These are phyloP conservation scores for Drosophila helvetica DNA, from an alignment of 2,888 invertebrate genomes.

Conservation along the genomic window DNA sequence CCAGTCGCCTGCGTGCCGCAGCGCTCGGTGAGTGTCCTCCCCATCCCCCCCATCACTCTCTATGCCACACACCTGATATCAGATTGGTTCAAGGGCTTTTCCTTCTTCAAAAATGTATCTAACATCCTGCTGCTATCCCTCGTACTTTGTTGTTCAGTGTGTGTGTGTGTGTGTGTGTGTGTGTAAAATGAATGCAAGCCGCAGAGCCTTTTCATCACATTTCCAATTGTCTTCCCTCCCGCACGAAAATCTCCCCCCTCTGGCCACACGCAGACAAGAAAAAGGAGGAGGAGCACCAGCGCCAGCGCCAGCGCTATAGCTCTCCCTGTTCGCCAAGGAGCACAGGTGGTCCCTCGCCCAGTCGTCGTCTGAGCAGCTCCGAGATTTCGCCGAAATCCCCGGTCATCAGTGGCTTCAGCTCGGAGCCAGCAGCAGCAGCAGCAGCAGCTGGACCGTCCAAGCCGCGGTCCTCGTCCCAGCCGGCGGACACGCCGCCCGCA, in stretches of 20 bases:
- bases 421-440: slow-evolving; percentile 53
- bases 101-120: background rate
- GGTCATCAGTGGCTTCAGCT: slow-evolving; percentile 50
- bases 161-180: background rate
- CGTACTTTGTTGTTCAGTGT: background rate
- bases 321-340: slow-evolving; percentile 71
- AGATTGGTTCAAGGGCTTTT: background rate
- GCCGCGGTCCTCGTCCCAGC: slow-evolving; percentile 53
- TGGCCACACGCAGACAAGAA: slow-evolving; percentile 77
- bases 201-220: background rate
- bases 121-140: background rate
- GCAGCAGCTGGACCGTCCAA: background rate
- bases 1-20: slow-evolving; percentile 89
- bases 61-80: background rate
- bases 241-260: background rate
- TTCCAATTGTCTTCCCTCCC: background rate
- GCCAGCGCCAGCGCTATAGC: slow-evolving; percentile 65
- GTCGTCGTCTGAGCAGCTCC: slow-evolving; percentile 56
- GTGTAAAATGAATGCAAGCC: background rate
- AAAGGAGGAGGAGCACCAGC: slow-evolving; percentile 77
- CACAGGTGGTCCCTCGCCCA: slow-evolving; percentile 8
- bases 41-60: background rate
- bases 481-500: slow-evolving; percentile 45
- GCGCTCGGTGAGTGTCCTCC: slow-evolving; percentile 84
- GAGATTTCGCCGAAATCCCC: slow-evolving; percentile 67